Percentiles rank a stretch among this genome's conserved stretches.
phyloP scores from a whole-genome alignment of 2,113 vertebrate species.

The Ochotona curzoniae region DNA sequence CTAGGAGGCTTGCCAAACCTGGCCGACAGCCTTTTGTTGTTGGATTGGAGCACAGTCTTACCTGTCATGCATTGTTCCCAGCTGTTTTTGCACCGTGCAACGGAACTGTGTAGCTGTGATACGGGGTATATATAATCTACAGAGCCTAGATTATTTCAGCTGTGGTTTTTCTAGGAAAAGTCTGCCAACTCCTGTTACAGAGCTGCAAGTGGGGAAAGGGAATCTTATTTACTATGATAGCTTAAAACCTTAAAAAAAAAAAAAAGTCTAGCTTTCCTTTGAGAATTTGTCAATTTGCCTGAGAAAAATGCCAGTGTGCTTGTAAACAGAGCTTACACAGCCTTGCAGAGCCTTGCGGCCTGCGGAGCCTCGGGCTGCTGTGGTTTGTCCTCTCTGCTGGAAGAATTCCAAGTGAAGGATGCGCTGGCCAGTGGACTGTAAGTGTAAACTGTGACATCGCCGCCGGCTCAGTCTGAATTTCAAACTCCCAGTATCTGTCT shows the following conservation, averaged over 20 bases:
- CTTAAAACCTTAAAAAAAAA: neutral
- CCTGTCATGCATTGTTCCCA: too few relatives aligned
- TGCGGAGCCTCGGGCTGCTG: too few relatives aligned
- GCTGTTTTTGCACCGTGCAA: neutral
- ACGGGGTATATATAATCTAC: neutral
- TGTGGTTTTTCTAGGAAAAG: neutral
- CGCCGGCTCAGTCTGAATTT: neutral
- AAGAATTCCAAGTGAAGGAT: neutral
- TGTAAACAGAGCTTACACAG: neutral
- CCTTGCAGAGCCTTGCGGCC: neutral
- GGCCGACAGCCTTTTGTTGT: neutral
- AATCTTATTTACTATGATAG: neutral
- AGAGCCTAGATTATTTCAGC: neutral
- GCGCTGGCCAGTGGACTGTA: neutral
- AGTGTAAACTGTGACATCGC: conserved; percentile 28
- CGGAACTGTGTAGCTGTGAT: neutral
- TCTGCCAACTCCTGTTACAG: neutral
- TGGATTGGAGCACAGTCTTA: neutral
- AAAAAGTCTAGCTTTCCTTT: too few relatives aligned
- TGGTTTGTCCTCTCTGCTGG: too few relatives aligned
- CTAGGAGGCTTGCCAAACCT: neutral
- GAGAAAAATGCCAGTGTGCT: neutral
- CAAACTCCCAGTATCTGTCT: neutral
- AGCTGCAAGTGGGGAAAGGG: neutral
- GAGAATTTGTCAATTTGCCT: neutral